Conservation (phyloP, 2,113 vertebrate species). For the Catharus fuscescens region DNA sequence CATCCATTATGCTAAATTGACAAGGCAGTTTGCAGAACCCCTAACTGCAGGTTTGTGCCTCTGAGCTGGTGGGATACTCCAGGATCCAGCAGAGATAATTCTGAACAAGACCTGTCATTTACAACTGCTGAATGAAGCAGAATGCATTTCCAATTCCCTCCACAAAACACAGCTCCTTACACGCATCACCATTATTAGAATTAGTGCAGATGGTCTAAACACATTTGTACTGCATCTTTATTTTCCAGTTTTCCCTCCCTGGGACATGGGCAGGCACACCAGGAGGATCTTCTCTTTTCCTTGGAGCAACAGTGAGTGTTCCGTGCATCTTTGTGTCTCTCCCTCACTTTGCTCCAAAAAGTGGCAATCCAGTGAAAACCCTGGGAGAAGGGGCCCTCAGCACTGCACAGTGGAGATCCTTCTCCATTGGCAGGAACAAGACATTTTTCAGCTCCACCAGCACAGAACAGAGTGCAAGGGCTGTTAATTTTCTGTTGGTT, state of each 20-base stretch:
- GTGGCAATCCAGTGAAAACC: rapidly evolving
- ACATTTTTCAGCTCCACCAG: not conserved
- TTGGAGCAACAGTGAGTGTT: not conserved
- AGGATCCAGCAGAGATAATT: not conserved
- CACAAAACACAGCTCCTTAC: not conserved
- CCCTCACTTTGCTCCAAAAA: not conserved
- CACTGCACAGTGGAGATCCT: not conserved
- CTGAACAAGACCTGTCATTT: not conserved
- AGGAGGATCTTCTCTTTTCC: not conserved
- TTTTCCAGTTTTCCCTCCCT: not conserved
- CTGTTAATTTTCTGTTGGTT: not conserved
- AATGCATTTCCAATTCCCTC: not conserved
- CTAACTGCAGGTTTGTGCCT: rapidly evolving
- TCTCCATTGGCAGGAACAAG: not conserved
- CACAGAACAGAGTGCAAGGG: not conserved
- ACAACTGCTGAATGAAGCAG: not conserved
- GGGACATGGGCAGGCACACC: not conserved
- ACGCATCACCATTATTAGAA: not conserved
- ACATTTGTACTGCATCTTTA: not conserved
- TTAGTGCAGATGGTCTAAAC: not conserved
- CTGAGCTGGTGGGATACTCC: not conserved
- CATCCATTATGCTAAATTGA: not conserved
- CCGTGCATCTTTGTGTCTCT: not conserved
- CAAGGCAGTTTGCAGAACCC: not conserved
- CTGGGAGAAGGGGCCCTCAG: not conserved